Percentiles rank a stretch among this genome's conserved stretches.
Evolutionary conservation across 1,140 invertebrate genomes (phyloP).

Genomic region (Rhagoletis zephyria): DNA sequence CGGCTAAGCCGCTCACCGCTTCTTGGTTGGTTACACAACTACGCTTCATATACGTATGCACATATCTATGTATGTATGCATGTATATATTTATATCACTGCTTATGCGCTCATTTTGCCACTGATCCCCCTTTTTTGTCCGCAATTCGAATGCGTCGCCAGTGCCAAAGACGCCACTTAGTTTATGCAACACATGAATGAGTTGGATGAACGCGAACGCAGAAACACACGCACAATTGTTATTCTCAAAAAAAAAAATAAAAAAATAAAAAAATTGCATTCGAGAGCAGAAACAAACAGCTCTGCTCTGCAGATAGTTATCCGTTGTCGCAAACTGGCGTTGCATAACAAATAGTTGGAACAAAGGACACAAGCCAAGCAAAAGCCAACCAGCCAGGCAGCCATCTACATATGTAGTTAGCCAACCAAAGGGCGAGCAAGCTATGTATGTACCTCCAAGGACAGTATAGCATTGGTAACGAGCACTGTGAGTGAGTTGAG

Average conservation of each 20-base stretch:
- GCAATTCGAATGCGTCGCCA: not conserved
- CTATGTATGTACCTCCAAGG: not conserved
- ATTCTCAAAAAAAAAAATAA: not conserved
- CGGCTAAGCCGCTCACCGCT: not conserved
- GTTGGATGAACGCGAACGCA: not conserved
- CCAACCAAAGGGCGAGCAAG: not conserved
- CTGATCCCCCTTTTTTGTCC: not conserved
- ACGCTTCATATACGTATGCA: not conserved
- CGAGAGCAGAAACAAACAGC: not conserved
- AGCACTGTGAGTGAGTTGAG: conserved; percentile 1
- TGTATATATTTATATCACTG: too few relatives aligned
- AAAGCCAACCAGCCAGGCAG: conserved; percentile 27
- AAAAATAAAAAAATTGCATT: not conserved
- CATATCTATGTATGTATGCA: too few relatives aligned
- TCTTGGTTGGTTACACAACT: not conserved
- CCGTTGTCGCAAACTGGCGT: conserved; percentile 14
- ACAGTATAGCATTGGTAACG: conserved; percentile 15
- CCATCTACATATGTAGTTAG: not conserved
- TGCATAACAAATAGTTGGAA: conserved; percentile 45
- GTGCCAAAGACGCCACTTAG: not conserved
- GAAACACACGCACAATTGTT: not conserved
- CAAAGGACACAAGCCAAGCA: conserved; percentile 5
- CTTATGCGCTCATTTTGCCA: not conserved
- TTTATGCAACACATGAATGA: conserved; percentile 5
- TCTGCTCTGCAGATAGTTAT: not conserved